Base-by-base conservation (phyloP, 2,888 invertebrate species). In the Agrenia bidenticulata region DNA sequence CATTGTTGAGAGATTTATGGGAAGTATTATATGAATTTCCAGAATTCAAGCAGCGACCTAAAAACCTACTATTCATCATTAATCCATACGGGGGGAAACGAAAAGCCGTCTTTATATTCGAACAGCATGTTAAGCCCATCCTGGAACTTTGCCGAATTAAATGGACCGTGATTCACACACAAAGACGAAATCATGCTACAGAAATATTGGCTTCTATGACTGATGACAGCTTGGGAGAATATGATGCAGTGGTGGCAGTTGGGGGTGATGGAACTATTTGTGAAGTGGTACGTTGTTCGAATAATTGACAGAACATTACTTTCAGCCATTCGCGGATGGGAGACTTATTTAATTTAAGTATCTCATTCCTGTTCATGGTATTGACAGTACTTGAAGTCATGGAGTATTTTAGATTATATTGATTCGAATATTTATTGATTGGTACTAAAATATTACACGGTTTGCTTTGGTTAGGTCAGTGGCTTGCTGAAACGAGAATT, bases 191-290 rank as follows among this genome's bases (percentile, higher is more conserved):
- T 78, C 91, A 92, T 80, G 90, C 90, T 37, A 84, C 85, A 39
- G 90, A 92, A 77, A 84, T 84, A 23, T 79, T 90, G 56, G 84
- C 77, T 79, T 86, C 67, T 85, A 87, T 79, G 83, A 80, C 73
- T 77, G 75, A 69, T 27, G 66, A 68, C n/a, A 68, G 73, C 56
- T 62, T 74, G 32, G 69, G 69, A 4, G 69, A 71, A 23, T 75
- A 83, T 73, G 84, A 88, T 81, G 89, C 88, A 0, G 83, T 92
- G 21, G 87, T 89, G 19, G 89, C 89, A 79, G 88, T 93, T 9
- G 93, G 93, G 0, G 93, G 93, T 0, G 93, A 94, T 80, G 93
- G 93, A 0, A 90, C 92, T 50, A 88, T 91, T 75, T 87, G 89
- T 7, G 93, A 93, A 80, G 83, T 92, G 27, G 78, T 85, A 72